Conservation (phyloP, 1,140 invertebrate species). For the Drosophila rufa region DNA sequence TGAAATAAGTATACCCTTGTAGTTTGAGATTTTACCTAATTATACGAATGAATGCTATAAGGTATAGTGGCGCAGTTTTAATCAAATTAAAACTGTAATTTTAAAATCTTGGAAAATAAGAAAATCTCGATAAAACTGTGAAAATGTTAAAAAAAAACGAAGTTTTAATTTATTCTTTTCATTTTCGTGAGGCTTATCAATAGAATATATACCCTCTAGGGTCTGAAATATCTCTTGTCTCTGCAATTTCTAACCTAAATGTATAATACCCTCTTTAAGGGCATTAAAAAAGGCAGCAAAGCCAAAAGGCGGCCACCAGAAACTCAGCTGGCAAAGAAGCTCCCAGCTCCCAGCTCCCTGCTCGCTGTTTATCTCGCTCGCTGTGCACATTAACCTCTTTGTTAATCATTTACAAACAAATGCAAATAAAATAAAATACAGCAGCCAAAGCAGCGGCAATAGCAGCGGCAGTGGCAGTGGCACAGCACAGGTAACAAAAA, state of each 20-base stretch:
- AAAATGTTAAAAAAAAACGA: too few species aligned
- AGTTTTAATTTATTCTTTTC: too few species aligned
- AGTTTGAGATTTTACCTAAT: too few species aligned
- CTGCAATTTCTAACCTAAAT: too few species aligned
- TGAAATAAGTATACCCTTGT: neutral
- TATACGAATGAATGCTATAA: too few species aligned
- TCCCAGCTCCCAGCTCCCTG: constrained; percentile 16
- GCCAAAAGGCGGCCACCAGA: constrained; percentile 4
- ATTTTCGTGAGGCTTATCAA: neutral
- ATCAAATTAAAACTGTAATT: neutral
- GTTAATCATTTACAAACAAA: constrained; percentile 84
- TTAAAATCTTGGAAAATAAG: too few species aligned
- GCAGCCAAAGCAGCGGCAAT: constrained; percentile 14
- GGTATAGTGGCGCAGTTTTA: too few species aligned
- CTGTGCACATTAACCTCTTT: constrained; percentile 81
- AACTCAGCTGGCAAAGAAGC: constrained; percentile 36
- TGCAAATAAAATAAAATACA: constrained; percentile 81
- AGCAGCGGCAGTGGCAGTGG: constrained; percentile 1
- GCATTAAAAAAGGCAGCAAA: neutral
- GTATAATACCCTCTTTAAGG: too few species aligned
- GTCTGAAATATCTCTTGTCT: too few species aligned
- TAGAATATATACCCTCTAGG: too few species aligned
- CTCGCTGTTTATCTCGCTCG: constrained; percentile 60
- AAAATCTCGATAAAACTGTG: too few species aligned
- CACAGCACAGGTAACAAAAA: constrained; percentile 26